A percentile compares a stretch with the other conserved stretches of the same genome.
Evolutionary conservation across 2,113 vertebrate species (phyloP).

Genomic region (Plecotus auritus): DNA sequence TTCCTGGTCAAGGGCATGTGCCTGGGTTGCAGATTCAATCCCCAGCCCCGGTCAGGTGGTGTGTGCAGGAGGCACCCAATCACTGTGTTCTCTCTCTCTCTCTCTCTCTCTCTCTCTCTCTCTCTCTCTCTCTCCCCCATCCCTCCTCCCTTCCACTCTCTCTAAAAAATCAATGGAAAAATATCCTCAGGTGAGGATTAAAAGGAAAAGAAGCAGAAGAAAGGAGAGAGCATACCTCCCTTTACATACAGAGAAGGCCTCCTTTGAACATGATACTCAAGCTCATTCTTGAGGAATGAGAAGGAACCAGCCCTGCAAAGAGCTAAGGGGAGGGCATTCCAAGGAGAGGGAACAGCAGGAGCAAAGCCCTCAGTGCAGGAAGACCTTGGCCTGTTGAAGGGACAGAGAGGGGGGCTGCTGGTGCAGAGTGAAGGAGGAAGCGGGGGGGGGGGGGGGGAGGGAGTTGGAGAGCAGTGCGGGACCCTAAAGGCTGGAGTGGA

Average conservation of each 20-base stretch:
- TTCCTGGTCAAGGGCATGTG: no score
- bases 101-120: no score
- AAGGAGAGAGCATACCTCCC: background rate
- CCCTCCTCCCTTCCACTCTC: no score
- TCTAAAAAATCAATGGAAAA: no score
- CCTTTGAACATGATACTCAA: background rate
- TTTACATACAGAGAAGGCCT: background rate
- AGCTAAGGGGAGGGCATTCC: background rate
- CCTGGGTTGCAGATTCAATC: no score
- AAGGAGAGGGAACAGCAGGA: background rate
- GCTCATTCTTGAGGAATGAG: background rate
- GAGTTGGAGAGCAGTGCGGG: accelerated
- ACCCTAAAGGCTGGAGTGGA: background rate
- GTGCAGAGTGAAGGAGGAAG: background rate
- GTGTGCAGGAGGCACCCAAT: no score
- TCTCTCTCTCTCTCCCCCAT: no score
- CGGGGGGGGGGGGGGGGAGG: no score
- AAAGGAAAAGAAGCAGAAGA: no score
- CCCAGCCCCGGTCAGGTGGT: no score
- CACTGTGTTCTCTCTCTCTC: no score
- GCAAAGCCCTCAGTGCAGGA: background rate
- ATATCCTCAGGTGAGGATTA: no score
- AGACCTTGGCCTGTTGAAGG: background rate
- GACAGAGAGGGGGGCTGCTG: background rate
- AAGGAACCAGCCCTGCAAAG: background rate